Conservation (phyloP, 2,888 invertebrate species). For the Encarsia formosa region DNA sequence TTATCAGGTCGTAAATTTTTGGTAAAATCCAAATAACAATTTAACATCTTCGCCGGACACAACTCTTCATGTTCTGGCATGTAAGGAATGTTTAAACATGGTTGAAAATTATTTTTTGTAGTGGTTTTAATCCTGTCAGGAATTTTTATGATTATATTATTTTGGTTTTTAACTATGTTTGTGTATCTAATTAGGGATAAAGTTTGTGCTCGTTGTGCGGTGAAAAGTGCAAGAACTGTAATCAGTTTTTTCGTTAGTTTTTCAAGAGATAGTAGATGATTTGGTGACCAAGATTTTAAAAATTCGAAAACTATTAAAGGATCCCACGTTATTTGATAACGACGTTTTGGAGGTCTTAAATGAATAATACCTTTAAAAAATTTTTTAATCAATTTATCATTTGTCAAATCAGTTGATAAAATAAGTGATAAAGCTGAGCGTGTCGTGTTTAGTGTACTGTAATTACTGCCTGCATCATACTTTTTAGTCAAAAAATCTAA, state of each 20-base stretch:
- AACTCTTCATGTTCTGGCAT: constrained; percentile 6
- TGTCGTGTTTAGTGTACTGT: constrained; percentile 3
- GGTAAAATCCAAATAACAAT: not conserved
- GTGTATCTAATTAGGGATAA: no score
- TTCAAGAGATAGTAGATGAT: no score
- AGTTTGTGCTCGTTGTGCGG: no score
- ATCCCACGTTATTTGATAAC: no score
- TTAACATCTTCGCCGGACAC: constrained; percentile 10
- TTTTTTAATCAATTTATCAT: not conserved
- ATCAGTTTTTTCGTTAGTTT: no score
- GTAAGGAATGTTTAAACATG: constrained; percentile 9
- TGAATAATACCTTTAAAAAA: constrained; percentile 11
- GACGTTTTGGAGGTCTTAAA: constrained; percentile 1
- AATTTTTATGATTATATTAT: no score
- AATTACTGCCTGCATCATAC: not conserved
- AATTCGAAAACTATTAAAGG: no score
- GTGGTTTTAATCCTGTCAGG: no score
- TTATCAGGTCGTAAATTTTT: not conserved
- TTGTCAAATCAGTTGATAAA: not conserved
- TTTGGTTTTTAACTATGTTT: no score
- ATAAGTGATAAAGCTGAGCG: constrained; percentile 6
- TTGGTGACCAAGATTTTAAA: not conserved
- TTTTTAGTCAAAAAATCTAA: constrained; percentile 6
- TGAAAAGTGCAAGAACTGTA: no score
- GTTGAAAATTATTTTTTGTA: constrained; percentile 4